Conservation (phyloP, 2,797 vertebrate species). For the Coregonus suidteri region DNA sequence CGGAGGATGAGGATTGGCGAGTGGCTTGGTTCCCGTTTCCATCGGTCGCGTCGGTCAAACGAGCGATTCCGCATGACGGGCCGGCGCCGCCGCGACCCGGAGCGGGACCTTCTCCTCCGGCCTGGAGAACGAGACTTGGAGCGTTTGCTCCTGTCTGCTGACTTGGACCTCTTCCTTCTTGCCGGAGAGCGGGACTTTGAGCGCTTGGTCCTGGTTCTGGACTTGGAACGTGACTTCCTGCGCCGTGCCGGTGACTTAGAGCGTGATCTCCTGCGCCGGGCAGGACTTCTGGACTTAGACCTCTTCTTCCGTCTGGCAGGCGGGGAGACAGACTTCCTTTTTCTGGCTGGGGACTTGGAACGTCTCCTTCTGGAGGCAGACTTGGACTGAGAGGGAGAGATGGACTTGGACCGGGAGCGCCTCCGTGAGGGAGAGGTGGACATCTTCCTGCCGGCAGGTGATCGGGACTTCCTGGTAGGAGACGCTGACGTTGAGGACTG, state of each 20-base stretch:
- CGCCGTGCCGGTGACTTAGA: conserved; percentile 81
- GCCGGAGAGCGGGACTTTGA: conserved; percentile 71
- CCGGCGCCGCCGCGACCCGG: conserved; percentile 63
- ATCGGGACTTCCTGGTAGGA: conserved; percentile 57
- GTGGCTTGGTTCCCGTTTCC: conserved; percentile 91
- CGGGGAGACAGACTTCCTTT: conserved; percentile 85
- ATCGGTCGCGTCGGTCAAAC: conserved; percentile 88
- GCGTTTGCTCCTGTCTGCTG: conserved; percentile 73
- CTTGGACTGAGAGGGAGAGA: conserved; percentile 63
- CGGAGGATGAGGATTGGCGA: conserved; percentile 85
- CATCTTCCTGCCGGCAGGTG: conserved; percentile 63
- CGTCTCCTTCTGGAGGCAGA: conserved; percentile 67
- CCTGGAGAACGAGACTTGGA: conserved; percentile 78
- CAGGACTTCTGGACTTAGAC: conserved; percentile 85
- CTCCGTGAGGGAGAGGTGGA: conserved; percentile 57
- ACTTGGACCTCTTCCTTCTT: conserved; percentile 84
- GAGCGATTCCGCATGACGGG: conserved; percentile 85
- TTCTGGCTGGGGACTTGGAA: conserved; percentile 84
- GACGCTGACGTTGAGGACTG: conserved; percentile 59
- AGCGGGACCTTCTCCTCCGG: conserved; percentile 80
- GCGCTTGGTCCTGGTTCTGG: conserved; percentile 63
- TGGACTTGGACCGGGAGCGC: conserved; percentile 50
- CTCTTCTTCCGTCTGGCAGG: conserved; percentile 81
- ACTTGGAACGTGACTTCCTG: conserved; percentile 83
- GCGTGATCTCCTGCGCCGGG: conserved; percentile 82